Evolutionary conservation across 2,797 vertebrate genomes (phyloP).

Genomic region (Australoheros facetus): DNA sequence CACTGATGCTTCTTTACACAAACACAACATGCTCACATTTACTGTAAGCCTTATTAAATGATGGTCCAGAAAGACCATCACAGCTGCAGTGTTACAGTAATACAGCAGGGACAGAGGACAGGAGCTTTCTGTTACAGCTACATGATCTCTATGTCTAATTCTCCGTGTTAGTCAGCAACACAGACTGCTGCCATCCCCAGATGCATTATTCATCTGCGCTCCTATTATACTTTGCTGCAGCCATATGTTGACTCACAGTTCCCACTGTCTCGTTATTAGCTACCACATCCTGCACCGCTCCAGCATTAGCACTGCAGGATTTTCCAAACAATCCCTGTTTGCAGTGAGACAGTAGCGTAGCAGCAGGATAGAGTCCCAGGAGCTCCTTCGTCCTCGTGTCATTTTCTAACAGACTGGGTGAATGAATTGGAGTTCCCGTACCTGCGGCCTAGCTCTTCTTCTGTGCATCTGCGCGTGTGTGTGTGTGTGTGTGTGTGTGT

Average conservation of each 20-base stretch:
- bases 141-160: constrained; percentile 25
- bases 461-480: neutral
- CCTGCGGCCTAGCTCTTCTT: constrained; percentile 11
- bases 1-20: constrained; percentile 1
- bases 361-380: neutral
- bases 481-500: constrained; percentile 2
- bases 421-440: neutral
- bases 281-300: constrained; percentile 13
- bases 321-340: constrained; percentile 50
- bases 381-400: neutral
- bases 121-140: constrained; percentile 19
- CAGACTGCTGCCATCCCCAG: constrained; percentile 44
- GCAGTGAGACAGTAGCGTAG: constrained; percentile 16
- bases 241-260: constrained; percentile 54
- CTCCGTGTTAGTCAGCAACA: constrained; percentile 46
- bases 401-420: neutral
- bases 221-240: constrained; percentile 43
- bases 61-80: neutral
- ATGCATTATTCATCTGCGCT: constrained; percentile 41
- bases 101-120: constrained; percentile 5
- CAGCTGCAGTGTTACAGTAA: constrained; percentile 22
- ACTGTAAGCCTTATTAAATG: neutral
- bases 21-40: neutral
- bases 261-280: constrained; percentile 42
- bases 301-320: constrained; percentile 31